Base-by-base conservation (phyloP, 1,140 invertebrate species). In the Penaeus chinensis region DNA sequence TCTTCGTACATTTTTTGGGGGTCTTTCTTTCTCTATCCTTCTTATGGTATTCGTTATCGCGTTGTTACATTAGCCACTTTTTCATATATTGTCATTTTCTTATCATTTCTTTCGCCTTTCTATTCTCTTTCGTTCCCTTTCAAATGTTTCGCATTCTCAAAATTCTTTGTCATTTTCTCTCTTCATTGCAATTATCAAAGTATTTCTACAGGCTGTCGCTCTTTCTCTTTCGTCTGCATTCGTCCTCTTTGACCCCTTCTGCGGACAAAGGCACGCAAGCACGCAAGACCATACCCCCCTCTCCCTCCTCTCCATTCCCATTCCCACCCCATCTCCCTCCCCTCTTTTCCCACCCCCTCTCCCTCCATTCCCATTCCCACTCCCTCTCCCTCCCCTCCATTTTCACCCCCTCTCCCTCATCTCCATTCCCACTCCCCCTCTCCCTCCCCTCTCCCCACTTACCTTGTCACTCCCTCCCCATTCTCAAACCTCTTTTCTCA, bases 131-230 rank as follows among this genome's bases (percentile, higher is more conserved):
- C 24, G 18, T 76, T 32, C 24, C 0, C 24, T 7, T 32, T 32
- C 7, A 16, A 71, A 0, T 76, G 3, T 27, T 76, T 42, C 16
- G 3, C 10, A 13, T 54, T 54, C 10, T 54, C 32, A 32, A 11
- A 3, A 62, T 60, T 11, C 61, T n/a, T 60, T 60, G 60, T 27
- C 77, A 78, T 81, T 65, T 16, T n/a, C 65, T 81, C n/a, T 81
- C 16, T 27, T 77, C 42, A 22, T 54, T 54, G 16, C 54, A 54
- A 54, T 54, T 54, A 54, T 54, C 54, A 54, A 2, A 8, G 16
- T 16, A 11, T 54, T 54, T 54, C 11, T 16, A 54, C 10, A 13
- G 54, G 0, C 0, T 13, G 11, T 11, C 54, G 54, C 10, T 54
- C 10, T 37, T 32, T 76, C 63, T 81, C 13, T 65, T 63, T 22